Evolutionary conservation across 2,797 vertebrate genomes (phyloP).

Genomic region (Hylomyscus alleni): DNA sequence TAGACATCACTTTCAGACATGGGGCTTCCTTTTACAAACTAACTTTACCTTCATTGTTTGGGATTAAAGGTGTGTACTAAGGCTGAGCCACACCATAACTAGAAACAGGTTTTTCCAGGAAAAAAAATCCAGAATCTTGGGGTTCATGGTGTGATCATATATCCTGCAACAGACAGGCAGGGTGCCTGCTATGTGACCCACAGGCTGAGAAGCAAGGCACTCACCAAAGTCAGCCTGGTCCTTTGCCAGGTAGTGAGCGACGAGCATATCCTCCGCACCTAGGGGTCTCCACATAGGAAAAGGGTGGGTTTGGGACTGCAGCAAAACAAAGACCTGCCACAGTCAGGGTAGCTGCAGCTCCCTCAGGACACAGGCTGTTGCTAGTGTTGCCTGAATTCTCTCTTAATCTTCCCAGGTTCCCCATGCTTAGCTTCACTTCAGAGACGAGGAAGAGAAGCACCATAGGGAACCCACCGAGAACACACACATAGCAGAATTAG

Average conservation of each 20-base stretch:
- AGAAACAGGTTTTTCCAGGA: neutral
- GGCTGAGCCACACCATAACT: neutral
- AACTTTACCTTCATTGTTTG: neutral
- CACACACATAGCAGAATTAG: neutral
- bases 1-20: neutral
- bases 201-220: neutral
- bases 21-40: neutral
- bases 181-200: neutral
- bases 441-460: neutral
- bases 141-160: neutral
- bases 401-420: neutral
- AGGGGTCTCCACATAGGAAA: neutral
- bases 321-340: neutral
- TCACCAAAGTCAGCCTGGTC: neutral
- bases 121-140: neutral
- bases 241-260: neutral
- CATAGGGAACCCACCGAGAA: neutral
- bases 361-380: neutral
- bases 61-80: neutral
- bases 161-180: neutral
- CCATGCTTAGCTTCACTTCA: neutral
- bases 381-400: neutral
- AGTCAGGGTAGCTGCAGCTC: neutral
- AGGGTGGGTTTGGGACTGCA: neutral
- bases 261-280: neutral